Evolutionary conservation across 2,888 invertebrate species (phyloP), one percentile per base, ranked within the genome.

Genomic region (Pachymerium ferrugineum): DNA sequence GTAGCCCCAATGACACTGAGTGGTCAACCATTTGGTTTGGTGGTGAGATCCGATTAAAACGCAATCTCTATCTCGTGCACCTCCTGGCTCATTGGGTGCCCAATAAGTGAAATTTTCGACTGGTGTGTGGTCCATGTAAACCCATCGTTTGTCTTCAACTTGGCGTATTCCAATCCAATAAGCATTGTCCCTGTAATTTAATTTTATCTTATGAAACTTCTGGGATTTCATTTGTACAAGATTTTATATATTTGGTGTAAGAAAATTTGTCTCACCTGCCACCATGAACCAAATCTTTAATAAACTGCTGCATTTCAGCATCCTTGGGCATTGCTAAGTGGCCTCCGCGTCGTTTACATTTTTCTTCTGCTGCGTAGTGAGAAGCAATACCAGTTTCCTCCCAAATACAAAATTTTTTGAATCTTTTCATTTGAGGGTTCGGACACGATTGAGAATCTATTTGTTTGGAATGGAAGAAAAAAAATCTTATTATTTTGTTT

Each of bases 1-100:
- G 33, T 73, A 73, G 4, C 73, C 73, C 73, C 73, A 73, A 35
- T 73, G 73, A 33, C 73, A 73, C 12, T 33, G 31, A 6, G 73
- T 68, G 3, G 73, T 73, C 0, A 68, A 31, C 73, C 73, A 73
- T 16, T 68, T 62, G 1, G 68, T 33, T n/a, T 33, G 22, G 5
- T 19, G 33, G 10, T 28, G 22, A 14, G 73, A 19, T n/a, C 67
- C 73, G 33, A 73, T 14, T 8, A 68, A 28, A 22, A 68, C 68
- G 22, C 73, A 73, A 25, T 73, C 68, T 22, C 67, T 33, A 25
- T 68, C 30, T 1, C 1, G 8, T 1, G 68, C 28, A 19, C 68
- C 68, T 12, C 25, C 25, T 3, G 73, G 73, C 14, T 73, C 67
- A n/a, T 35, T 22, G 16, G 73, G 73, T n/a, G 73, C 73, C 73